These are phyloP conservation scores for Macaca nemestrina DNA, from an alignment of 2,113 vertebrate species.

Conservation along the genomic window DNA sequence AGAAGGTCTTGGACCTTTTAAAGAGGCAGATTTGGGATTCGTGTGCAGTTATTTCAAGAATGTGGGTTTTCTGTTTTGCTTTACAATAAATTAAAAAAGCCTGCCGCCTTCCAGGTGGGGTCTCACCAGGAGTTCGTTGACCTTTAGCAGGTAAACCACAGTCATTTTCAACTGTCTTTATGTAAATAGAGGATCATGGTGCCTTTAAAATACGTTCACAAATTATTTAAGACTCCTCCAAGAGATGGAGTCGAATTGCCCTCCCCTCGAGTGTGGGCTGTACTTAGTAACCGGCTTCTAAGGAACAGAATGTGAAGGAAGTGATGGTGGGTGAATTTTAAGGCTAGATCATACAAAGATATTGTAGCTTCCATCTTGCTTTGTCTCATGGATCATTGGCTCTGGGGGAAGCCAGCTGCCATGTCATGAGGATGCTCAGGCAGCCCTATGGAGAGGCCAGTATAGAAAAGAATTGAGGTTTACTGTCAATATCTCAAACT, in stretches of 20 bases:
- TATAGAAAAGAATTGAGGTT: not conserved
- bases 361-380: not conserved
- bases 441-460: not conserved
- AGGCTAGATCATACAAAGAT: not conserved
- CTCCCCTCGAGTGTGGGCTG: not conserved
- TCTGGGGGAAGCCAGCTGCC: not conserved
- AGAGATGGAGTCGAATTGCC: not conserved
- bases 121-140: not conserved
- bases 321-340: not conserved
- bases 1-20: not conserved
- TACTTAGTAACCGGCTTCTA: not conserved
- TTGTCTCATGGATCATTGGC: not conserved
- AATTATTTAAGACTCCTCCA: not conserved
- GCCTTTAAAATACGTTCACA: not conserved
- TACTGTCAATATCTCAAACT: not conserved
- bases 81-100: not conserved
- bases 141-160: not conserved
- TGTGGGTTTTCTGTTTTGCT: not conserved
- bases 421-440: not conserved
- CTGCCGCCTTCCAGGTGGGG: not conserved
- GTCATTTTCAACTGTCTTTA: not conserved
- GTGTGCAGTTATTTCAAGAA: not conserved
- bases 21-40: not conserved
- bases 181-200: not conserved
- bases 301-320: not conserved